Evolutionary conservation across 2,888 invertebrate species (phyloP).

Genomic region (Acronicta aceris): DNA sequence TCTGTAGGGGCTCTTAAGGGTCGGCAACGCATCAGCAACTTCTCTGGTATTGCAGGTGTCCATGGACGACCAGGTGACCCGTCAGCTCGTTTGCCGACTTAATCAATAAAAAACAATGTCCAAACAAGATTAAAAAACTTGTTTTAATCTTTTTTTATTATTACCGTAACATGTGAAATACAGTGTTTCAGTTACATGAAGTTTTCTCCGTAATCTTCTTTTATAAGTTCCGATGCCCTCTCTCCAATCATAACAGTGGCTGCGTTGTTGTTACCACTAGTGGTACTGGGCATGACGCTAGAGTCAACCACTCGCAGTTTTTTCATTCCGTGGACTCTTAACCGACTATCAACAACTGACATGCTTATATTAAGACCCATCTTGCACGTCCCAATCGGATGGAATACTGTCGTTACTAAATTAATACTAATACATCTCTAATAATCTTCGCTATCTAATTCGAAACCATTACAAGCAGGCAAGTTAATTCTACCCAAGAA

Average conservation of each 20-base stretch:
- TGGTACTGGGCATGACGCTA: slow-evolving; percentile 89
- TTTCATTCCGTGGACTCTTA: slow-evolving; percentile 84
- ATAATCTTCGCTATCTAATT: slow-evolving; percentile 46
- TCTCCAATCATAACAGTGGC: slow-evolving; percentile 90
- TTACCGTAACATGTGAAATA: too few species aligned
- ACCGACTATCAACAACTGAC: slow-evolving; percentile 80
- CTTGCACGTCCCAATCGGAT: slow-evolving; percentile 89
- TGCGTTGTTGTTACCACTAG: slow-evolving; percentile 89
- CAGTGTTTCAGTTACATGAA: too few species aligned
- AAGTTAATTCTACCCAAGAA: slow-evolving; percentile 35
- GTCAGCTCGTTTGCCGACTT: too few species aligned
- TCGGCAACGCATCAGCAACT: too few species aligned
- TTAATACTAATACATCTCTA: slow-evolving; percentile 29
- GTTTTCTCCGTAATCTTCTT: slow-evolving; percentile 52
- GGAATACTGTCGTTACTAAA: slow-evolving; percentile 84
- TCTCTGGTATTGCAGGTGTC: too few species aligned
- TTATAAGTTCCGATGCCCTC: slow-evolving; percentile 89
- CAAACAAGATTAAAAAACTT: too few species aligned
- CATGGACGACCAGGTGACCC: too few species aligned
- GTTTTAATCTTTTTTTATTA: too few species aligned
- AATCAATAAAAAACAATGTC: too few species aligned
- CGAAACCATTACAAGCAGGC: slow-evolving; percentile 35
- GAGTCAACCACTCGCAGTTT: slow-evolving; percentile 90
- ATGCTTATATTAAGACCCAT: slow-evolving; percentile 84
- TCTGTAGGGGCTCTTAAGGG: too few species aligned